Base-by-base conservation (phyloP, 2,888 invertebrate genomes). In the Lasioglossum vierecki region DNA sequence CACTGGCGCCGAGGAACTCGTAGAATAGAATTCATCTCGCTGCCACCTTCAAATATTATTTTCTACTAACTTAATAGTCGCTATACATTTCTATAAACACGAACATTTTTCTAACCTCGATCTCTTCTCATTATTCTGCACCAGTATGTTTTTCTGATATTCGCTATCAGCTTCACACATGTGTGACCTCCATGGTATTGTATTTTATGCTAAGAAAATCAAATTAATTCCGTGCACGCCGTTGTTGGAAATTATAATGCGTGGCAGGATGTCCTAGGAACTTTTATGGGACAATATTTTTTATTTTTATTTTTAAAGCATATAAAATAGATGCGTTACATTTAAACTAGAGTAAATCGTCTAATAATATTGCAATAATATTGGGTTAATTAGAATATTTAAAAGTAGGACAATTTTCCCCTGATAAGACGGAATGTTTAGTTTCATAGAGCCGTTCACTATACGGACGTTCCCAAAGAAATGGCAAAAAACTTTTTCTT, bases 1-100 rank as follows among this genome's bases (percentile, higher is more conserved):
- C 88, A 88, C 83, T 83, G 90, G 89, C 86, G 89, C 82, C 83
- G 85, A 41, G 66, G 79, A 66, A 60, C 76, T 79, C 13, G 22
- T 66, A 4, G 46, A 73, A 18, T 72, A 71, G 68, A 88, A 85
- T 85, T 87, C 82, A 75, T 83, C 80, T 78, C 75, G 66, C 11
- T 22, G 39, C 53, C 39, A 49, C 49, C 79, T 35, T 63, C 76
- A 35, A 78, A 63, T 76, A 74, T 78, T 57, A 83, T 77, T 70
- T 83, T 44, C 30, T 4, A 63, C n/a, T 13, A n/a, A 46, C 30
- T 70, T 53, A 30, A 41, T 57, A 22, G 4, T 22, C n/a, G n/a
- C 60, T 26, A 49, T 71, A 70, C 35, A 70, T 80, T 57, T 53
- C 39, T 44, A n/a, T 22, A 15, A 44, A 68, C 18, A 70, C n/a